These are phyloP conservation scores for Falco columbarius DNA, from an alignment of 2,797 vertebrate genomes.

Conservation along the genomic window DNA sequence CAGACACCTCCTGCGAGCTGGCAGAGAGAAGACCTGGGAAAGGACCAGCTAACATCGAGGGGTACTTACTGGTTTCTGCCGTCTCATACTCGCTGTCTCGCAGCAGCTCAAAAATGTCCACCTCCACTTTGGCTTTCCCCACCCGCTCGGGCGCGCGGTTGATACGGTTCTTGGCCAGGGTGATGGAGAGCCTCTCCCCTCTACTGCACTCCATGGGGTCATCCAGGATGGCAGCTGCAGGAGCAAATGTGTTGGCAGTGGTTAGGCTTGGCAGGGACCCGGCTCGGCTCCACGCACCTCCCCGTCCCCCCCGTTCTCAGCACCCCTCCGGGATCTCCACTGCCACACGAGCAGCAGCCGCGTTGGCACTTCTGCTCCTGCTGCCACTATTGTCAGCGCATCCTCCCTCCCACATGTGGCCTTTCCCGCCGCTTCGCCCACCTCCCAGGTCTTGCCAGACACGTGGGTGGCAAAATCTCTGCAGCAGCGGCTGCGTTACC, in stretches of 20 bases:
- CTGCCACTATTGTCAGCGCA: neutral
- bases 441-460: constrained; percentile 36
- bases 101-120: constrained; percentile 98
- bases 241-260: rapidly evolving
- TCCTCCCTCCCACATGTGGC: neutral
- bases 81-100: constrained; percentile 98
- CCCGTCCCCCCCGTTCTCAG: rapidly evolving
- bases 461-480: neutral
- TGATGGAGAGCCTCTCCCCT: constrained; percentile 97
- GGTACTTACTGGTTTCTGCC: constrained; percentile 94
- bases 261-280: neutral
- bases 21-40: neutral
- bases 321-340: neutral
- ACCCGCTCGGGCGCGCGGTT: constrained; percentile 91
- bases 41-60: neutral
- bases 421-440: neutral
- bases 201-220: constrained; percentile 99
- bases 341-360: rapidly evolving
- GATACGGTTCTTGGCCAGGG: constrained; percentile 96
- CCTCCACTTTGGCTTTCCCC: constrained; percentile 93
- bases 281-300: rapidly evolving
- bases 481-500: neutral
- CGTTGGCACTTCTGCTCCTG: neutral
- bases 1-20: rapidly evolving
- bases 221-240: constrained; percentile 93